phyloP scores from a whole-genome alignment of 2,113 vertebrate genomes.

The Corapipo altera region DNA sequence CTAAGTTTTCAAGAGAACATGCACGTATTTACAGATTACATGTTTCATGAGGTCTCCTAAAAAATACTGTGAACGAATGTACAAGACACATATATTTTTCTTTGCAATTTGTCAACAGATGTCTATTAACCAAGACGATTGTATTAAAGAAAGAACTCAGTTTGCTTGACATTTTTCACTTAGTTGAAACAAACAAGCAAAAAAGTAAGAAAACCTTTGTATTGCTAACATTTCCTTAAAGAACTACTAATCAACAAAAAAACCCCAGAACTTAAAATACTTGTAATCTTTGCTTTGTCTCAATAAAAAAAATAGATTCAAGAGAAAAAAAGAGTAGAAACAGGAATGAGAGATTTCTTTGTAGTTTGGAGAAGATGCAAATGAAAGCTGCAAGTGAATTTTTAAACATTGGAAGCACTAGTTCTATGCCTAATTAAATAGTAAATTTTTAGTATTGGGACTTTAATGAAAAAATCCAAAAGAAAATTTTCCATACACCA shows the following conservation, averaged over 20 bases:
- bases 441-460: neutral
- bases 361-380: neutral
- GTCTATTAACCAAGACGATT: neutral
- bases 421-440: neutral
- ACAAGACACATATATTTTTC: neutral
- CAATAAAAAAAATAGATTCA: neutral
- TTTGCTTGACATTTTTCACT: neutral
- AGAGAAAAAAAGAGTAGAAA: neutral
- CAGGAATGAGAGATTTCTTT: neutral
- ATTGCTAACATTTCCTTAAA: neutral
- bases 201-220: neutral
- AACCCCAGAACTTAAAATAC: accelerated
- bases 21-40: neutral
- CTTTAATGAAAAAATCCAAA: neutral
- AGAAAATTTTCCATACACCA: neutral
- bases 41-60: neutral
- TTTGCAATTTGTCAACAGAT: neutral
- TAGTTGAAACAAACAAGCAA: neutral
- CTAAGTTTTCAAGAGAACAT: neutral
- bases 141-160: neutral
- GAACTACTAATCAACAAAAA: neutral
- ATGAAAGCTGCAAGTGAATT: neutral
- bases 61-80: neutral
- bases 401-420: neutral
- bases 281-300: neutral